phyloP scores from a whole-genome alignment of 2,113 vertebrate genomes.

The Xiphophorus couchianus region DNA sequence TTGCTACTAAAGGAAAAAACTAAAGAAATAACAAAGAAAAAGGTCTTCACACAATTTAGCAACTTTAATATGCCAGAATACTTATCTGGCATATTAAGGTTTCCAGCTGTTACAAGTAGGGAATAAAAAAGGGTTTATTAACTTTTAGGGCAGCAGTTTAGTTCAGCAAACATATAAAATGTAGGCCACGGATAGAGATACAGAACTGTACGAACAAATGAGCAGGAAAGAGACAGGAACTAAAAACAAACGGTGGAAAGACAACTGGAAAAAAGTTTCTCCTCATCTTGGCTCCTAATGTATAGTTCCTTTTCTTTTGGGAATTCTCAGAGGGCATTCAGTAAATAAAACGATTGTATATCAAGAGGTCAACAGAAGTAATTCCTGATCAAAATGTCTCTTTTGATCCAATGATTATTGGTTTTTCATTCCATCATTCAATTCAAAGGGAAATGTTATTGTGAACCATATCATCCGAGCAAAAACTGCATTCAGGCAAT shows the following conservation, averaged over 20 bases:
- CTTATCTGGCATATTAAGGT: not conserved
- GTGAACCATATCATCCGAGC: too few relatives aligned
- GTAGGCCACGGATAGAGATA: too few relatives aligned
- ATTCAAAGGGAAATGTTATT: too few relatives aligned
- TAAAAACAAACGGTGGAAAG: too few relatives aligned
- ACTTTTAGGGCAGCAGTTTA: too few relatives aligned
- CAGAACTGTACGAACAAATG: too few relatives aligned
- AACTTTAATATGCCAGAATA: constrained; percentile 2
- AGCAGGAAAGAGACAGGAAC: too few relatives aligned
- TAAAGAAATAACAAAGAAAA: not conserved
- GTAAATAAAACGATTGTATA: not conserved
- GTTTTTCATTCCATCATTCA: too few relatives aligned
- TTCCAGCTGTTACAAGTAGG: not conserved
- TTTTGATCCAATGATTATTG: not conserved
- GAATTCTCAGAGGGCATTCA: not conserved
- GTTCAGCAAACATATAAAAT: too few relatives aligned
- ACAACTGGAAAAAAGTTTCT: not conserved
- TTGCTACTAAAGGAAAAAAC: not conserved
- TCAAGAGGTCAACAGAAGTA: constrained; percentile 1
- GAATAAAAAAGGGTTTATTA: not conserved
- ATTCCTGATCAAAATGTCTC: not conserved
- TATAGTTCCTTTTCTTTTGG: not conserved
- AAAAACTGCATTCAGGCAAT: too few relatives aligned
- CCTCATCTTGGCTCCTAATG: not conserved
- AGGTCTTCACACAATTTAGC: not conserved